Conservation (phyloP, 2,113 vertebrate species). For the Elanoides forficatus region DNA sequence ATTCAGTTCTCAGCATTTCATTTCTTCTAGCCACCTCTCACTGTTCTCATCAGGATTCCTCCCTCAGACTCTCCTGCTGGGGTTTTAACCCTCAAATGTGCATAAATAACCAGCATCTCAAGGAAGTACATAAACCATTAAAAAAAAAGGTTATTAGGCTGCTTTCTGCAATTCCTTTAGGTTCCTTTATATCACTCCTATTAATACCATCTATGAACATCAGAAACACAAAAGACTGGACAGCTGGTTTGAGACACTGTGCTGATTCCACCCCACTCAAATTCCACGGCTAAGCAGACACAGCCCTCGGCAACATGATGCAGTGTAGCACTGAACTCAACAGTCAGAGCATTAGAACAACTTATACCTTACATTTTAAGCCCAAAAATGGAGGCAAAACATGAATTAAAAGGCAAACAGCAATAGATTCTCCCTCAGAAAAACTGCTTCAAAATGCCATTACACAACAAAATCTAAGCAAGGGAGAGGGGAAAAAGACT, state of each 20-base stretch:
- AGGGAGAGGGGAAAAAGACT: neutral
- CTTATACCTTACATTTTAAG: conserved; percentile 9
- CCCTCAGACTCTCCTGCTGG: neutral
- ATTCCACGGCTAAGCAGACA: conserved; percentile 26
- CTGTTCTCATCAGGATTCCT: conserved; percentile 52
- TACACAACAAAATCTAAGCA: neutral
- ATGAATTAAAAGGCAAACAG: neutral
- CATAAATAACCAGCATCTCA: neutral
- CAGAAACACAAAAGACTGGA: neutral
- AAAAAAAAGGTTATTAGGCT: neutral
- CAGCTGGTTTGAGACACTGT: neutral
- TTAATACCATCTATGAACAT: neutral
- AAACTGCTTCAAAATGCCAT: neutral
- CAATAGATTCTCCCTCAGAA: neutral
- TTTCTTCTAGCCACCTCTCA: conserved; percentile 28
- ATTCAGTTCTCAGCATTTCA: neutral
- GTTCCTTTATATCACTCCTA: neutral
- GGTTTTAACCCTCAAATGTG: conserved; percentile 3
- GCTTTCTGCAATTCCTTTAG: neutral
- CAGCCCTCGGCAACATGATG: neutral
- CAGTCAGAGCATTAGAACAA: neutral
- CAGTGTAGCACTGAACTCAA: neutral
- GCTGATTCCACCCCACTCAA: conserved; percentile 15
- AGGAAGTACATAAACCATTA: neutral
- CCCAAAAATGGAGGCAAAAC: neutral